Evolutionary conservation across 37 sponge, comb jelly and placozoan species (phyloP), one percentile per base, ranked within the genome.

Genomic region (Spongilla lacustris): DNA sequence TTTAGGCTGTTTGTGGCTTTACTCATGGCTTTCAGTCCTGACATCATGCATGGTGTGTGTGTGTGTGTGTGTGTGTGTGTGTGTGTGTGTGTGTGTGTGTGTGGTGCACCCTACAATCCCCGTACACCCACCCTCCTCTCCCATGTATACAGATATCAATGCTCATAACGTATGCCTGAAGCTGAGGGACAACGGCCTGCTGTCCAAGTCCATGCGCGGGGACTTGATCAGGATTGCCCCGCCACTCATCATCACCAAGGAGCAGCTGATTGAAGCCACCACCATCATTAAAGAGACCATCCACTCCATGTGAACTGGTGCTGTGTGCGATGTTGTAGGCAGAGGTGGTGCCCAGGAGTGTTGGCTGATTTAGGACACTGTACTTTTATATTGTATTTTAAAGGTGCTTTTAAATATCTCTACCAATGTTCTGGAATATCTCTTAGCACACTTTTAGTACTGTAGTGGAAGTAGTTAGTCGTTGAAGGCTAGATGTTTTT

Each of bases 191-290:
- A 83, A 85, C 38, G 97, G 99, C 3, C 67, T 99, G 27, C 89
- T 99, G 46, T 88, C 92, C 69, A 99, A 97, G 79, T 94, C 98
- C 11, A 97, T 96, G 2, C 98, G 95, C 25, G 88, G 82, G 22
- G 68, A 95, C 83, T 92, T 85, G 74, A 89, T 99, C 49, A 83
- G 99, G 23, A 75, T 99, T 73, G 89, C 99, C 67, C 99, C 99
- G 14, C 97, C 99, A 0, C 92, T 99, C 28, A 85, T 92, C 33
- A 97, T 99, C 90, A 93, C 90, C 24, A 93, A 99, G 93, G 85
- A 93, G 46, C 96, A 99, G 88, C n/a, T 93, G 82, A 41, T 72
- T 67, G 96, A 99, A 73, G 70, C 90, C 46, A 76, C 87, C 69
- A 88, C 76, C 21, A 97, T 99, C 78, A 93, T 99, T 72, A 86